Evolutionary conservation across 2,113 vertebrate species (phyloP).

Genomic region (Megaceryle torquata): DNA sequence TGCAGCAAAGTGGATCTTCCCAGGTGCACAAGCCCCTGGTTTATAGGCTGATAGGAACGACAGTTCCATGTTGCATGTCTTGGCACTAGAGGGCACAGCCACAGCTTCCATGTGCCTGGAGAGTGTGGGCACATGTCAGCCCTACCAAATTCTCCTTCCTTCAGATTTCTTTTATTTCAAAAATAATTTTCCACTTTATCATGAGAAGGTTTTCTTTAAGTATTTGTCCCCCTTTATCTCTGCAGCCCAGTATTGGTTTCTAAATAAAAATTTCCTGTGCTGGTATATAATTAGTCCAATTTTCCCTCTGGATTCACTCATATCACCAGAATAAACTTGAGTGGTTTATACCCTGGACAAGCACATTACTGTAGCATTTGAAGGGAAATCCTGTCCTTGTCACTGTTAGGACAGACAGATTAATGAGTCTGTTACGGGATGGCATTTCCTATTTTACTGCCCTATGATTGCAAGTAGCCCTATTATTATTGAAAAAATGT

Average conservation of each 20-base stretch:
- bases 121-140: fast-evolving
- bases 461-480: not conserved
- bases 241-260: not conserved
- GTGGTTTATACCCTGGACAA: not conserved
- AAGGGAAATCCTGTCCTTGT: slow-evolving; percentile 40
- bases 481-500: not conserved
- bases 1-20: not conserved
- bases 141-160: not conserved
- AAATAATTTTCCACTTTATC: not conserved
- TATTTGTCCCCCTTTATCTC: not conserved
- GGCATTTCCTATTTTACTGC: not conserved
- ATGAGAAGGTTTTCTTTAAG: not conserved
- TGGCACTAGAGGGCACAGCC: slow-evolving; percentile 16
- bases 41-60: too few relatives aligned
- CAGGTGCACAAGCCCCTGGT: too few relatives aligned
- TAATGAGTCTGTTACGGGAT: not conserved
- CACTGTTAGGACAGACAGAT: not conserved
- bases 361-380: not conserved
- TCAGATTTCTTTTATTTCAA: too few relatives aligned
- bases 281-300: not conserved
- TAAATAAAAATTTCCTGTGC: slow-evolving; percentile 10
- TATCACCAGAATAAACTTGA: not conserved
- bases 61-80: not conserved
- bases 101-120: not conserved
- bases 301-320: not conserved